Evolutionary conservation across 2,113 vertebrate species (phyloP), one percentile per base, ranked within the genome.

Genomic region (Pomatorhinus ruficollis): DNA sequence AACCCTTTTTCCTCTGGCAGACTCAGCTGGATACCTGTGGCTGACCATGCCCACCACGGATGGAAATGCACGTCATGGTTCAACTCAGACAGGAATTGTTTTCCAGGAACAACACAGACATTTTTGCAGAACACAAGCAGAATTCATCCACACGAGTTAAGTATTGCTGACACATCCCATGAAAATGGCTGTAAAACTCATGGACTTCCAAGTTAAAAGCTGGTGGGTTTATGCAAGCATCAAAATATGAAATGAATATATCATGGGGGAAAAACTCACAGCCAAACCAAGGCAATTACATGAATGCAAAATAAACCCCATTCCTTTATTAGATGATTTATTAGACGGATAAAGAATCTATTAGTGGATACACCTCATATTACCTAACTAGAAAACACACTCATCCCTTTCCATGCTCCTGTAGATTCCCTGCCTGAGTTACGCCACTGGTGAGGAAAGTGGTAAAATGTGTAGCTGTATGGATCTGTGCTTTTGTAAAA

Each of bases 1-100:
- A 92, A 96, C 90, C 75, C 80, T 72, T 95, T 86, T 78, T 54
- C 91, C 82, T 82, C 93, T 61, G 64, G 50, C 81, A 85, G 59
- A 16, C 78, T 50, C 64, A 47, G 92, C 56, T 87, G 81, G 39
- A 90, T 59, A 37, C 78, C 47, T 63, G 57, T 59, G 79, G 65
- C 89, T 80, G 75, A 44, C 66, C 87, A 35, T 1, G 50, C 81
- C n/a, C 9, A 61, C 15, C 33, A 6, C 33, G 9, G 85, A 30
- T 42, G 45, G 28, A 81, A 94, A 78, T 11, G 63, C n/a, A 72
- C 27, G 2, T 40, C 49, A 69, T 6, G 56, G 69, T 23, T 61
- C 61, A 75, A n/a, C 42, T 69, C 1, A 0, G 66, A 79, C 85
- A 45, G 63, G 53, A 90, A 57, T 30, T 25, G 57, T 54, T 94